Percentiles rank a stretch among this genome's conserved stretches.
phyloP scores from a whole-genome alignment of 2,113 vertebrate species.

The Eurypyga helias region DNA sequence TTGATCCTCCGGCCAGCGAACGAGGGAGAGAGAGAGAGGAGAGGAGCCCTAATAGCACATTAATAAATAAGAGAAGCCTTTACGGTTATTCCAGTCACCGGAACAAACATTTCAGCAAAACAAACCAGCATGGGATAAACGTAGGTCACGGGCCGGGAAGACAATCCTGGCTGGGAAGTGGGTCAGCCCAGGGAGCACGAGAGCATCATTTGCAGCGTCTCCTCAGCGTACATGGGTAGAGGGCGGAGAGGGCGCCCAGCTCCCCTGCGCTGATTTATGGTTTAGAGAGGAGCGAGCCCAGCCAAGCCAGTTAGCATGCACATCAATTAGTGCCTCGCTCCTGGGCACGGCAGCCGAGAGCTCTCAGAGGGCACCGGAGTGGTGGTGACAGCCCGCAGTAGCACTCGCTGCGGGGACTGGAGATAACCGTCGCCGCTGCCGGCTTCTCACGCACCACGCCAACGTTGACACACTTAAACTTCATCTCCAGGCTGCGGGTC shows the following conservation, averaged over 20 bases:
- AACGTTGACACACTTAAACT: neutral
- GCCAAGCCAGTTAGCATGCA: neutral
- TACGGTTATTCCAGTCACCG: neutral
- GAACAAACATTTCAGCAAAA: slow-evolving; percentile 38
- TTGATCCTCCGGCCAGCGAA: neutral
- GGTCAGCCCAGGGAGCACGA: neutral
- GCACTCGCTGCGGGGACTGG: neutral
- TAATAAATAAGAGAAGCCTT: slow-evolving; percentile 35
- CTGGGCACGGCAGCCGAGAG: neutral
- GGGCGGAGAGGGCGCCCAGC: neutral
- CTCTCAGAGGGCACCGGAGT: neutral
- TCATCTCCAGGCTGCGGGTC: neutral
- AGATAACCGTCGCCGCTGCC: neutral
- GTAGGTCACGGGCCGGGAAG: neutral
- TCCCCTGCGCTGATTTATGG: neutral
- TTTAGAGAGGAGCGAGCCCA: neutral
- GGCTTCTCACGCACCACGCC: neutral
- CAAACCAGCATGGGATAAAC: slow-evolving; percentile 37
- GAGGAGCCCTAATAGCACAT: neutral
- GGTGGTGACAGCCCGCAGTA: neutral
- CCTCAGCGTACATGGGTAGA: rapidly evolving
- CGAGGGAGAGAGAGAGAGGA: neutral
- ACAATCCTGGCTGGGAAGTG: slow-evolving; percentile 39
- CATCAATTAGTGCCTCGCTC: neutral
- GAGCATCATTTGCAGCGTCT: neutral